Evolutionary conservation across 2,888 invertebrate genomes (phyloP).

Genomic region (Megastigmus dorsalis): DNA sequence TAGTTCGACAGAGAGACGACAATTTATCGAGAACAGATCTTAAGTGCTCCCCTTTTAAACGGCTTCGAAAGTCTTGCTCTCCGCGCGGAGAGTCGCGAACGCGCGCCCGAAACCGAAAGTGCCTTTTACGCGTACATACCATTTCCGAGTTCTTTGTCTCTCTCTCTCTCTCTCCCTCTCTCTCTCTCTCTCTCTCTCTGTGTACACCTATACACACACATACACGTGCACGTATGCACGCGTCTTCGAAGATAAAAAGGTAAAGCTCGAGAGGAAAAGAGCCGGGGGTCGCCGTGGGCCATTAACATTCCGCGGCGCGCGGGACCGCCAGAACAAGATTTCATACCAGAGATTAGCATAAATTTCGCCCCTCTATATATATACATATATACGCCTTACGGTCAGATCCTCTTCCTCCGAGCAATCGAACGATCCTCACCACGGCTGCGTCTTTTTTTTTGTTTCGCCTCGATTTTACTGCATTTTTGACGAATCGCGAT

Average conservation of each 20-base stretch:
- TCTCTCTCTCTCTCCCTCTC: background rate
- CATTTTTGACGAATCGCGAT: no score
- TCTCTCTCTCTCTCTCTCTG: background rate
- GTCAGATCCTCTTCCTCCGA: background rate
- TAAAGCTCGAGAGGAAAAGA: constrained; percentile 5
- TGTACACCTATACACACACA: background rate
- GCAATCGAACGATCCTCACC: no score
- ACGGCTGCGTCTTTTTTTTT: background rate
- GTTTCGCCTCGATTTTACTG: background rate
- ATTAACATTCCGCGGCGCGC: constrained; percentile 57
- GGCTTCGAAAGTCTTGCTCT: constrained; percentile 26
- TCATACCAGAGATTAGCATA: constrained; percentile 45
- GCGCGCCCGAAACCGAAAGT: constrained; percentile 49
- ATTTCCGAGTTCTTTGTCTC: constrained; percentile 32
- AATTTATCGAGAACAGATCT: constrained; percentile 40
- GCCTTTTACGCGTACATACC: constrained; percentile 12
- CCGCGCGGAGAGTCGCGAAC: no score
- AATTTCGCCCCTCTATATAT: no score
- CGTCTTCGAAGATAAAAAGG: background rate
- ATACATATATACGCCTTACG: no score
- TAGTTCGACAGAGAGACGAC: background rate
- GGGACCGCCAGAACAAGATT: constrained; percentile 3
- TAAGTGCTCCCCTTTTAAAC: constrained; percentile 30
- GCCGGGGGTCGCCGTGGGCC: constrained; percentile 39
- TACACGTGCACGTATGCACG: background rate